Conservation (phyloP, 2,888 invertebrate species). For the Drepanosiphum platanoidis region DNA sequence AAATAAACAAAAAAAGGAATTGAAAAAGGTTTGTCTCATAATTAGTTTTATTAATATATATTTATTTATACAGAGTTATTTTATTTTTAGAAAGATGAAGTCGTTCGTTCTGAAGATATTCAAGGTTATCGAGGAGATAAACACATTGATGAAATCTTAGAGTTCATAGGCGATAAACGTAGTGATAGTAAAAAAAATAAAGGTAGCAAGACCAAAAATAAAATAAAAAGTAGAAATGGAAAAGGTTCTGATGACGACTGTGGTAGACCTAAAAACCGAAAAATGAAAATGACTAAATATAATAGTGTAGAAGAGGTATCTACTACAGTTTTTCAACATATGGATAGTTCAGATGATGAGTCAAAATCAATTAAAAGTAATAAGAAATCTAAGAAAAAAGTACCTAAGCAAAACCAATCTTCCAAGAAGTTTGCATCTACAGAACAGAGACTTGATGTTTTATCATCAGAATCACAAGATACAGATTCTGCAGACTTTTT, state of each 20-base stretch:
- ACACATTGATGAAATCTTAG: slow-evolving; percentile 79
- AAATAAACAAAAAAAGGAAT: slow-evolving; percentile 57
- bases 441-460: slow-evolving; percentile 58
- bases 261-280: slow-evolving; percentile 63
- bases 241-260: slow-evolving; percentile 64
- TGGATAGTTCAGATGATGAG: slow-evolving; percentile 68
- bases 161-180: slow-evolving; percentile 72
- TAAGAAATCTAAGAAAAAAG: slow-evolving; percentile 56
- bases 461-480: slow-evolving; percentile 59
- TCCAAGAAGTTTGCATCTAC: slow-evolving; percentile 58
- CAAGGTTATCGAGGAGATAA: slow-evolving; percentile 83
- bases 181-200: slow-evolving; percentile 66
- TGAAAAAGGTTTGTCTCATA: slow-evolving; percentile 45
- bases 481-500: slow-evolving; percentile 73
- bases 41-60: background rate
- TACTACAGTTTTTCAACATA: slow-evolving; percentile 78
- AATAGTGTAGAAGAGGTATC: slow-evolving; percentile 85
- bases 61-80: background rate
- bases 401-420: slow-evolving; percentile 63
- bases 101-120: slow-evolving; percentile 70
- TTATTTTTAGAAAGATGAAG: slow-evolving; percentile 48
- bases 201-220: slow-evolving; percentile 64
- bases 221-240: slow-evolving; percentile 67
- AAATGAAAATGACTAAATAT: slow-evolving; percentile 73
- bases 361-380: slow-evolving; percentile 49